Percentiles rank a stretch among this genome's conserved stretches.
Conservation (phyloP, 2,113 vertebrate genomes). For the Anser brachyrhynchus region DNA sequence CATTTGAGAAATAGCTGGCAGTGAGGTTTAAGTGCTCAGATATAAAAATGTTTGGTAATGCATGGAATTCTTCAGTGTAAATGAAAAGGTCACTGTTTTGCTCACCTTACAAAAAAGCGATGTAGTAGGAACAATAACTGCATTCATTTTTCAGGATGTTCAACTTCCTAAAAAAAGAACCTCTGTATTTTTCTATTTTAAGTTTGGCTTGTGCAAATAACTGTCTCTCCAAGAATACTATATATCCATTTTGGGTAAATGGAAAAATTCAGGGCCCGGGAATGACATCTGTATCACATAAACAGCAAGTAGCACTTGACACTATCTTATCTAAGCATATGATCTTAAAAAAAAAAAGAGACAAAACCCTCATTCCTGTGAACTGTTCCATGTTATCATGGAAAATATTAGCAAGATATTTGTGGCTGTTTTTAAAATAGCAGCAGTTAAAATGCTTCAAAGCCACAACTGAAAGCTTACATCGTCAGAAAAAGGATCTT, state of each 20-base stretch:
- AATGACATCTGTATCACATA: constrained; percentile 60
- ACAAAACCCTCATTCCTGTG: not conserved
- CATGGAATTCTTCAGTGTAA: not conserved
- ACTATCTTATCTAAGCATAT: constrained; percentile 41
- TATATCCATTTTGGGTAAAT: constrained; percentile 55
- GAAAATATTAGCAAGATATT: constrained; percentile 37
- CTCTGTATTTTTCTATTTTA: constrained; percentile 65
- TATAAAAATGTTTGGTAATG: not conserved
- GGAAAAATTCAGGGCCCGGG: constrained; percentile 65
- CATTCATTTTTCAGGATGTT: constrained; percentile 52
- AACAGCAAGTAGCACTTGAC: constrained; percentile 43
- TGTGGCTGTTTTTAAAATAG: constrained; percentile 19
- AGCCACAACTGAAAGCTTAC: not conserved
- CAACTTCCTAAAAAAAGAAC: constrained; percentile 59
- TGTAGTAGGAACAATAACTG: not conserved
- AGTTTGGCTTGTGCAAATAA: constrained; percentile 50
- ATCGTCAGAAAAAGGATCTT: not conserved
- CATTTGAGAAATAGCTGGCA: not conserved
- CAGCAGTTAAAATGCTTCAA: constrained; percentile 22
- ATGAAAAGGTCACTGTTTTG: not conserved
- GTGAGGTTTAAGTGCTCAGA: not conserved
- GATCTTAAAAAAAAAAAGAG: constrained; percentile 10
- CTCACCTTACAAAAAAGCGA: constrained; percentile 12
- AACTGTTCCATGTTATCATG: constrained; percentile 49
- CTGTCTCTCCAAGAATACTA: constrained; percentile 51